A percentile compares a stretch with the other conserved stretches of the same genome.
Conservation (phyloP, 2,888 invertebrate species). For the Rhagonycha lutea region DNA sequence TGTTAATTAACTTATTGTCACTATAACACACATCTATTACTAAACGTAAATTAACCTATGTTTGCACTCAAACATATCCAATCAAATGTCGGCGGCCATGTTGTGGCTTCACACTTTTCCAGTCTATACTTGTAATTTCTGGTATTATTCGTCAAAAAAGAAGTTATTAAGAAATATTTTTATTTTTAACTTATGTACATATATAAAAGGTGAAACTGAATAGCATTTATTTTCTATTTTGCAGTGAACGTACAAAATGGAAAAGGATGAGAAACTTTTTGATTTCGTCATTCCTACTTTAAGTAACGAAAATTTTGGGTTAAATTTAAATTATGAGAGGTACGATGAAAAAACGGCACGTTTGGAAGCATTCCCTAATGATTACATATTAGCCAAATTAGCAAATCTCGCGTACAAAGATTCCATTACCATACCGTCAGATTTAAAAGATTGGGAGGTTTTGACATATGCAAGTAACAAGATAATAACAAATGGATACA, state of each 20-base stretch:
- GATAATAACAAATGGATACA: constrained; percentile 12
- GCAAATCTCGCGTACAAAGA: constrained; percentile 8
- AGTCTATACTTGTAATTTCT: no score
- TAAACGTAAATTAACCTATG: no score
- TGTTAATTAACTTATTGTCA: no score
- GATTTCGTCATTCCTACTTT: background rate
- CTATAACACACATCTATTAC: no score
- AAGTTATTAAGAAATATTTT: no score
- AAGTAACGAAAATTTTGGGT: constrained; percentile 8
- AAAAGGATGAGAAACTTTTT: background rate
- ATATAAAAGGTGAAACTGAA: background rate
- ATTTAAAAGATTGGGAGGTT: constrained; percentile 11
- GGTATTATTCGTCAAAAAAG: no score
- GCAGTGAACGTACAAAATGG: background rate
- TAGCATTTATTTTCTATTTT: background rate
- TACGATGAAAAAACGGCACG: background rate
- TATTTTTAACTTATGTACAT: background rate
- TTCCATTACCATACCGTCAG: background rate
- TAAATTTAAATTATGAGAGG: background rate
- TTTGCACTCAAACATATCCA: no score
- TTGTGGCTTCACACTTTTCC: no score
- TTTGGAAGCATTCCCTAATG: constrained; percentile 10
- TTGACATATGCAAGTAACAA: constrained; percentile 19
- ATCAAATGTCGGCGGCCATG: no score
- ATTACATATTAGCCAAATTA: constrained; percentile 14